Conservation (phyloP, 2,888 invertebrate genomes). For the Hyppa rectilinea region DNA sequence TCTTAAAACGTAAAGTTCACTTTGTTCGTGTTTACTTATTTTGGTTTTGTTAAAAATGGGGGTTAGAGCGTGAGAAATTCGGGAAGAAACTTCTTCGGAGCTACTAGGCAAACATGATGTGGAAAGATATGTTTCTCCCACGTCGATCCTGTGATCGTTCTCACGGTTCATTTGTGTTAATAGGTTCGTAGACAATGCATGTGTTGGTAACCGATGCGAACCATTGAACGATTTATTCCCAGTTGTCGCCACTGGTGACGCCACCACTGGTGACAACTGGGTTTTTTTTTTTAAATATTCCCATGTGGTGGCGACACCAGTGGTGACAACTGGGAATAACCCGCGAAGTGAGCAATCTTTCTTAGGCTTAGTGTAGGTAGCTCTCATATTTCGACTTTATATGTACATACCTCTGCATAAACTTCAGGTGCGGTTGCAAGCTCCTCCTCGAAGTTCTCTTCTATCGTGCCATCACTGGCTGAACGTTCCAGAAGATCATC, state of each 20-base stretch:
- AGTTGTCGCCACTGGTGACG: too few species aligned
- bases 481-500: constrained; percentile 86
- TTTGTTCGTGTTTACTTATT: constrained; percentile 61
- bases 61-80: too few species aligned
- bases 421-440: constrained; percentile 92
- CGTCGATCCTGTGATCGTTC: constrained; percentile 72
- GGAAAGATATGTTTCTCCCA: constrained; percentile 78
- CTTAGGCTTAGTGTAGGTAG: neutral
- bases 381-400: too few species aligned
- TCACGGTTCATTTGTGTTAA: constrained; percentile 69
- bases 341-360: neutral
- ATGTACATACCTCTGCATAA: constrained; percentile 80
- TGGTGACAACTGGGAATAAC: too few species aligned
- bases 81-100: constrained; percentile 88
- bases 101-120: constrained; percentile 82
- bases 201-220: constrained; percentile 45
- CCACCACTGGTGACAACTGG: too few species aligned
- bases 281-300: too few species aligned
- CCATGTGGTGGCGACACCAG: too few species aligned
- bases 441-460: constrained; percentile 97
- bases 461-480: constrained; percentile 96
- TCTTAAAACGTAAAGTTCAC: constrained; percentile 39
- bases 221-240: constrained; percentile 56
- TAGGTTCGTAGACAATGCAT: constrained; percentile 52
- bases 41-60: constrained; percentile 82